Evolutionary conservation across 2,113 vertebrate species (phyloP), one percentile per base, ranked within the genome.

Genomic region (Malurus elegans): DNA sequence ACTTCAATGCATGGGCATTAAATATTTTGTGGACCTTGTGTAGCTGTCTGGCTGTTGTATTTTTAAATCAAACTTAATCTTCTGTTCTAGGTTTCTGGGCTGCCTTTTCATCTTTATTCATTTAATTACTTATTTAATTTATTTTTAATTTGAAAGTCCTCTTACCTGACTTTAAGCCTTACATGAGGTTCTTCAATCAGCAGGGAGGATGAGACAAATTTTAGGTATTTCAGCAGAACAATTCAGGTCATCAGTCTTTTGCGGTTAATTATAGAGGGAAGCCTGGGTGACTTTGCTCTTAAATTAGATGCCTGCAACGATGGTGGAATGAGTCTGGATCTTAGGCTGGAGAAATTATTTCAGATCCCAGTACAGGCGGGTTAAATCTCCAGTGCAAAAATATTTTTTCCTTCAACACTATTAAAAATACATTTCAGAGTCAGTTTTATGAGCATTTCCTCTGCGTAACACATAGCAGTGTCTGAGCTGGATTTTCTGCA

Each of bases 161-260:
- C 36, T 86, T 88, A 56, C 83, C 88, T 90, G 74, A 86, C 58
- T 86, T 86, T 64, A 94, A 91, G 56, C 29, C 60, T 58, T 67
- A 86, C 72, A 93, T 91, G 83, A 95, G 78, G 64, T 92, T 81
- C 75, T 86, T 92, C 62, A 94, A 86, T 92, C 88, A 74, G 56
- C 1, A 12, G 72, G 69, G 91, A 93, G 28, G 69, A 70, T 88
- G 54, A 92, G 67, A 84, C 50, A 90, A 82, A 83, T 88, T 91
- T 92, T 70, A 83, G 66, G 31, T 84, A 71, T 88, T 94, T 80
- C 47, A 91, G 5, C 32, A 48, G 72, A 92, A 83, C 79, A 62
- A 86, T 95, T 92, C 47, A 80, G 88, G 91, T 95, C 83, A 84
- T 83, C 84, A 79, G 65, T 81, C 70, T 61, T 73, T 23, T 25